These are phyloP conservation scores for Phenganax subtilis DNA, from an alignment of 92 coral and sea anemone genomes.

Conservation along the genomic window DNA sequence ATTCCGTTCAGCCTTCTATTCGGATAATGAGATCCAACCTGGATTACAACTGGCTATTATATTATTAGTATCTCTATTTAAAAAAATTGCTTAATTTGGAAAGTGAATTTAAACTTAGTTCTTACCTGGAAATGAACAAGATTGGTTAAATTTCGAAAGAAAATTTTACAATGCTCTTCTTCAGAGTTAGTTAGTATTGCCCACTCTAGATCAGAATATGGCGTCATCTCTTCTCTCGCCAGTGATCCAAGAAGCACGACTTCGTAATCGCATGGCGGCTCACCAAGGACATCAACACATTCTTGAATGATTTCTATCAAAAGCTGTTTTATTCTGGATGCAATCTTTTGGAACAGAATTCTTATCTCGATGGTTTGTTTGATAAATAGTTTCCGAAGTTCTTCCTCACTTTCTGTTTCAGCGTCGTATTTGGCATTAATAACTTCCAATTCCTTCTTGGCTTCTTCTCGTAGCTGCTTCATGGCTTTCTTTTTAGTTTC, in stretches of 20 bases:
- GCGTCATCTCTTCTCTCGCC: conserved; percentile 33
- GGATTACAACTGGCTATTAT: too few relatives aligned
- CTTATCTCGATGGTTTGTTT: neutral
- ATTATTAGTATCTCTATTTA: too few relatives aligned
- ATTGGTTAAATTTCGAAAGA: conserved; percentile 30
- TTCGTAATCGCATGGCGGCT: conserved; percentile 30
- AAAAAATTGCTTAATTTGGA: too few relatives aligned
- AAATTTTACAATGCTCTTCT: conserved; percentile 27
- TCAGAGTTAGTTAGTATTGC: conserved; percentile 27
- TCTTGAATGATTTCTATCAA: conserved; percentile 18
- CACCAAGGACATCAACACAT: conserved; percentile 20
- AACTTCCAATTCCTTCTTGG: neutral
- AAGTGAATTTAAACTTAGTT: neutral
- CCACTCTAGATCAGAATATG: conserved; percentile 33
- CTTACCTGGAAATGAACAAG: conserved; percentile 33
- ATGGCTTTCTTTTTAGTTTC: conserved; percentile 13
- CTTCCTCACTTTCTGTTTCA: neutral
- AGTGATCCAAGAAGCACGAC: conserved; percentile 21
- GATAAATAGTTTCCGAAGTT: neutral
- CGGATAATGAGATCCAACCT: too few relatives aligned
- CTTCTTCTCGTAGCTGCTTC: conserved; percentile 14
- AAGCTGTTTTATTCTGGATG: conserved; percentile 7
- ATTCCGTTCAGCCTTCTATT: too few relatives aligned
- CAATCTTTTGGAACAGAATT: neutral
- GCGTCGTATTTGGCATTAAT: neutral